These are phyloP conservation scores for Lagorchestes hirsutus DNA, from an alignment of 2,797 vertebrate genomes.

Conservation along the genomic window DNA sequence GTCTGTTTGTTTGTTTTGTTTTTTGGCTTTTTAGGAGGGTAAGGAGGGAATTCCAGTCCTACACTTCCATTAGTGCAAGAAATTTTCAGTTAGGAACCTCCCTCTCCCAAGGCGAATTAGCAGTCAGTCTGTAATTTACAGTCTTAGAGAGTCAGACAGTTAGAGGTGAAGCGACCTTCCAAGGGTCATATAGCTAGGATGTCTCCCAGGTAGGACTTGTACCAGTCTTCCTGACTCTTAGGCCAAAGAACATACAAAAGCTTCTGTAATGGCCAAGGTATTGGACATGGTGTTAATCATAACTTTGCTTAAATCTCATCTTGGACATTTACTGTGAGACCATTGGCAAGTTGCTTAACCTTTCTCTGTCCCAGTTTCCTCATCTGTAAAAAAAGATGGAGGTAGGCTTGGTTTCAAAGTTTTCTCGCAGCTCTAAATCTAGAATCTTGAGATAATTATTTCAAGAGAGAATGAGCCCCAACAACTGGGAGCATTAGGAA, in stretches of 20 bases:
- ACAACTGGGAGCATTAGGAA: neutral
- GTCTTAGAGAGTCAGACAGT: neutral
- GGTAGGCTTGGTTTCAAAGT: neutral
- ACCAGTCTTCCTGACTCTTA: neutral
- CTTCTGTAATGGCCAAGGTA: neutral
- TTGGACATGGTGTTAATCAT: neutral
- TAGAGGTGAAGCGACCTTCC: too few relatives aligned
- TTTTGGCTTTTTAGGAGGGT: neutral
- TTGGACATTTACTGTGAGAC: neutral
- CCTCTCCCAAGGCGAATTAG: neutral
- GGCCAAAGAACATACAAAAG: neutral
- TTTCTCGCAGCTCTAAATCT: neutral
- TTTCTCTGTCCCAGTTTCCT: neutral
- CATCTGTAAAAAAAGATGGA: neutral
- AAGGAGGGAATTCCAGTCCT: neutral
- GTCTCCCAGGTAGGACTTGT: neutral
- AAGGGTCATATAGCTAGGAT: too few relatives aligned
- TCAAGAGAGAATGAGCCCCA: neutral
- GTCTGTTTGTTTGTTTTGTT: neutral
- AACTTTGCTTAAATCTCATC: neutral
- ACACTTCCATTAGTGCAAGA: neutral
- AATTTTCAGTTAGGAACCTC: neutral
- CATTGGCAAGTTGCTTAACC: neutral
- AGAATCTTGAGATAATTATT: neutral
- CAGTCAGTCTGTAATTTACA: neutral